Evolutionary conservation across 2,888 invertebrate species (phyloP).

Genomic region (Phengaris alcon): DNA sequence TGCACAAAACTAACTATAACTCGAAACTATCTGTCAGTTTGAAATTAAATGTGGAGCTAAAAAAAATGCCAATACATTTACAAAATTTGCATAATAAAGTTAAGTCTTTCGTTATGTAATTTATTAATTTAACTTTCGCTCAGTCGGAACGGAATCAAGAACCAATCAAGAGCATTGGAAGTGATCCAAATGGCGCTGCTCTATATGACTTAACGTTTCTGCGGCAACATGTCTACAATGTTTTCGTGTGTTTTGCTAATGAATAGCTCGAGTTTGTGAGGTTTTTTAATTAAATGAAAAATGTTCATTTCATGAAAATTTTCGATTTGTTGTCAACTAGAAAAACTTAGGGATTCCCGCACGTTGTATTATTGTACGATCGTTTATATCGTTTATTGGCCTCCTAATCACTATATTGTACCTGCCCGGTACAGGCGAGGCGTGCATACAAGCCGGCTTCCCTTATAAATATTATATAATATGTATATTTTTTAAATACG

Average conservation of each 20-base stretch:
- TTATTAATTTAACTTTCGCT: constrained; percentile 33
- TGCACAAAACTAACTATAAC: neutral
- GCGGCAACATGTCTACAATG: constrained; percentile 15
- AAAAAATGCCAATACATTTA: neutral
- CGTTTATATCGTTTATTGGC: too few relatives aligned
- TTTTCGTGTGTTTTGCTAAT: constrained; percentile 21
- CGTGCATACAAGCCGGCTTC: too few relatives aligned
- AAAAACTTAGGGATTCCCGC: too few relatives aligned
- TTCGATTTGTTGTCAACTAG: too few relatives aligned
- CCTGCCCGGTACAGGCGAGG: too few relatives aligned
- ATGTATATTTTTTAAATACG: too few relatives aligned
- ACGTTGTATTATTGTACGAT: too few relatives aligned
- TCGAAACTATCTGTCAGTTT: neutral
- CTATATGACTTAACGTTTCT: constrained; percentile 22
- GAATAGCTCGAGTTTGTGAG: neutral
- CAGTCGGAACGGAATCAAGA: constrained; percentile 28
- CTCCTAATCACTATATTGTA: too few relatives aligned
- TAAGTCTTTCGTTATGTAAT: constrained; percentile 19
- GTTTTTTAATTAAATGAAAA: neutral
- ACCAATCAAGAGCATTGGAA: constrained; percentile 37
- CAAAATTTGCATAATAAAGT: neutral
- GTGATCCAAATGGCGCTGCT: constrained; percentile 36
- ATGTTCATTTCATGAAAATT: neutral
- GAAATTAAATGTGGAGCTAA: neutral
- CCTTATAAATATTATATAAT: too few relatives aligned